Evolutionary conservation across 2,113 vertebrate species (phyloP).

Genomic region (Hippocampus comes): DNA sequence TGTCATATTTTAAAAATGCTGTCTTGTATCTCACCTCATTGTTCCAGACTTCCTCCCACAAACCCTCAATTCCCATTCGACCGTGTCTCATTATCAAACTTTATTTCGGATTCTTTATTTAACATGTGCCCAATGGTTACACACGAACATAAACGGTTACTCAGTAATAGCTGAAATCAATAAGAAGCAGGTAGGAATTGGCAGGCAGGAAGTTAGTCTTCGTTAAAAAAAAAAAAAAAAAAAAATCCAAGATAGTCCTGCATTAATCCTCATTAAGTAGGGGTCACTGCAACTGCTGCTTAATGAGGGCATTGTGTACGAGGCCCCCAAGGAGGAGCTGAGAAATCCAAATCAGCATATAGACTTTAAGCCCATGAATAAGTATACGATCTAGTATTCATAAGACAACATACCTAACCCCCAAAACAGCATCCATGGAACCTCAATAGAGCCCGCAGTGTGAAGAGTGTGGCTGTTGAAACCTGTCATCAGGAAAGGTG

Average conservation of each 20-base stretch:
- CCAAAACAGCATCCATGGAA: conserved; percentile 3
- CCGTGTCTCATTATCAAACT: background rate
- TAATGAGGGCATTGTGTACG: conserved; percentile 38
- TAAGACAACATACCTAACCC: conserved; percentile 7
- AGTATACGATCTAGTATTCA: conserved; percentile 46
- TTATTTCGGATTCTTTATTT: conserved; percentile 27
- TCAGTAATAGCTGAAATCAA: conserved; percentile 44
- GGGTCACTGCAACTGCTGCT: conserved; percentile 30
- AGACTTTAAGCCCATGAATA: conserved; percentile 32
- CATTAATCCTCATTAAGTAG: conserved; percentile 65
- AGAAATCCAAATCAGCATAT: conserved; percentile 34
- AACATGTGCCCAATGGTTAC: conserved; percentile 29
- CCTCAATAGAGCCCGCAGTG: background rate
- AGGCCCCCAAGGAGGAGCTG: conserved; percentile 14
- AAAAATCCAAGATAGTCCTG: conserved; percentile 46
- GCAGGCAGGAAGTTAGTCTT: conserved; percentile 27
- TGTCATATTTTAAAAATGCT: background rate
- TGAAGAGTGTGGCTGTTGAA: background rate
- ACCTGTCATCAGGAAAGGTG: background rate
- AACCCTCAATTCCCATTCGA: background rate
- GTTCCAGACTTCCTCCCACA: conserved; percentile 1
- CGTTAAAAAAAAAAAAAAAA: background rate
- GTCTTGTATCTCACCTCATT: background rate
- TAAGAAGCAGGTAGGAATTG: conserved; percentile 33
- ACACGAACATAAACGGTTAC: conserved; percentile 3